Evolutionary conservation across 2,888 invertebrate genomes (phyloP).

Genomic region (Hirtodrosophila histrioides): DNA sequence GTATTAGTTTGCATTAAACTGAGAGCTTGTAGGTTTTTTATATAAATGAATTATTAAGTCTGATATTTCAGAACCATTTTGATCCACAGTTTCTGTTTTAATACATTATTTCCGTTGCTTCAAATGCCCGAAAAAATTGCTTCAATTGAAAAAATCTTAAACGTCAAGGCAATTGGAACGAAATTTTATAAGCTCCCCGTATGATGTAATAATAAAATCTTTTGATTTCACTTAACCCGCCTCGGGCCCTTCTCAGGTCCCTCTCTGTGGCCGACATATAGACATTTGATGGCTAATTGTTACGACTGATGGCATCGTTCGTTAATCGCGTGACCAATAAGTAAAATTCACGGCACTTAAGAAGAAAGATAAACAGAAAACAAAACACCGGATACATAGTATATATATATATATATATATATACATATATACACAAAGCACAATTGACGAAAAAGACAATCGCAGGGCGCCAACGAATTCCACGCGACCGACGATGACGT

Average conservation of each 20-base stretch:
- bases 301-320: conserved; percentile 37
- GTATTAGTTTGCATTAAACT: no score
- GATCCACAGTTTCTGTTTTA: no score
- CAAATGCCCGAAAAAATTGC: no score
- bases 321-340: conserved; percentile 45
- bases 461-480: conserved; percentile 47
- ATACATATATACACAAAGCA: no score
- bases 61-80: no score
- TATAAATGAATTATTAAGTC: no score
- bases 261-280: conserved; percentile 13
- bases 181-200: no score
- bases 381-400: conserved; percentile 1
- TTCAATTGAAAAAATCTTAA: no score
- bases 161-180: no score
- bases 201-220: conserved; percentile 4
- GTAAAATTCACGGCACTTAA: conserved; percentile 19
- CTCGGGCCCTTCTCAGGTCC: conserved; percentile 1
- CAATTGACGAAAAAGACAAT: conserved; percentile 24
- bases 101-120: no score
- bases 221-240: conserved; percentile 3
- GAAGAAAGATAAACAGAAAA: conserved; percentile 42
- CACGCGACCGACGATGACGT: conserved; percentile 39
- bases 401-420: background rate
- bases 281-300: conserved; percentile 42
- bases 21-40: no score